phyloP scores from a whole-genome alignment of 2,888 invertebrate genomes.

The Acholoe squamosa region DNA sequence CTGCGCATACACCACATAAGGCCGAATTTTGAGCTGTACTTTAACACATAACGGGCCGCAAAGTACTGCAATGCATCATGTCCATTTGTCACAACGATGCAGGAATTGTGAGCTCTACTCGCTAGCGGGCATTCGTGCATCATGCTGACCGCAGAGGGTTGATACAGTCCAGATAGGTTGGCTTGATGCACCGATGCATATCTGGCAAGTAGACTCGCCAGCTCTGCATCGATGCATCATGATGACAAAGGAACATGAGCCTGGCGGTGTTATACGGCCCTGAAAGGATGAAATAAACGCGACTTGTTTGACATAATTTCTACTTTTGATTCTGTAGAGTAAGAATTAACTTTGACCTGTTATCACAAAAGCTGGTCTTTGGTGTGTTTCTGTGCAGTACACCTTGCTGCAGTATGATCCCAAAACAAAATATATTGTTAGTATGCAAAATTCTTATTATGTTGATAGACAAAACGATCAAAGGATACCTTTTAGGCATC shows the following conservation, averaged over 20 bases:
- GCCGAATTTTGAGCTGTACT: not conserved
- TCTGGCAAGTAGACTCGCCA: too few relatives aligned
- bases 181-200: too few relatives aligned
- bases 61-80: too few relatives aligned
- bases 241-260: too few relatives aligned
- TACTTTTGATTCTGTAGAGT: not conserved
- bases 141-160: too few relatives aligned
- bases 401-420: not conserved
- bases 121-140: too few relatives aligned
- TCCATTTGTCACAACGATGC: not conserved
- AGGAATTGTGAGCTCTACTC: too few relatives aligned
- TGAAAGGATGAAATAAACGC: too few relatives aligned
- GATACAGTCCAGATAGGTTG: too few relatives aligned
- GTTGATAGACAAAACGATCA: not conserved
- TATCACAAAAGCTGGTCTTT: constrained; percentile 48
- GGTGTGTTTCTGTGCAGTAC: constrained; percentile 1
- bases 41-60: too few relatives aligned
- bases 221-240: too few relatives aligned
- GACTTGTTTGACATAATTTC: not conserved
- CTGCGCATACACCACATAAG: not conserved
- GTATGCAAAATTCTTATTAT: not conserved
- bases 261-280: too few relatives aligned
- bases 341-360: not conserved
- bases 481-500: constrained; percentile 16
- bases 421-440: not conserved